Evolutionary conservation across 2,888 invertebrate genomes (phyloP), one percentile per base, ranked within the genome.

Genomic region (Dastarcus helophoroides): DNA sequence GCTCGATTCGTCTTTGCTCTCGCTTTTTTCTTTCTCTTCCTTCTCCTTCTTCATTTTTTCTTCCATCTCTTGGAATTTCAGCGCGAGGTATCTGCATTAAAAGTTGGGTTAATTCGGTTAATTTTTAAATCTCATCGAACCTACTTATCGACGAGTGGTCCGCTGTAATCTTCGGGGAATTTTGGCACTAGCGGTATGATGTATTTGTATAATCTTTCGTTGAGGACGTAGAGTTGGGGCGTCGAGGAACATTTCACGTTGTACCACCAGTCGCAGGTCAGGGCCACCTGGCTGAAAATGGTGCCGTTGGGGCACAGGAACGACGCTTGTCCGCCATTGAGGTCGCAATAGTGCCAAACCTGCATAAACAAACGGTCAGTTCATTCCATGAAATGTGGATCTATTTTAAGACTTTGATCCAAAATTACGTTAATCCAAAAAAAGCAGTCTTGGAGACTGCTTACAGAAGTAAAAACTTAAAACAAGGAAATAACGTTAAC

Each of bases 221-320:
- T 89, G 3, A 89, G 65, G 2, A 89, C 88, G 57, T 89, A 89
- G 0, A 85, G 69, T 56, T 89, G 88, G 0, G 83, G 65, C 0
- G 88, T 86, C 8, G 80, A 73, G 14, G 81, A 73, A 56, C 88
- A 89, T 48, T 81, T 79, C 1, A 89, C 88, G 55, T 89, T 89
- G 62, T 84, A 89, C 88, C 88, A 89, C 88, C 88, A 89, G 57
- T 89, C 89, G 51, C 88, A 88, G 1, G 88, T 88, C 23, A 89
- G 63, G 0, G 79, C 84, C 8, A 85, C 83, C 66, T 89, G 88
- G 42, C 83, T 86, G 64, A 89, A 89, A 52, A 89, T 84, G 3
- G 89, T 89, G 19, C 89, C 88, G 56, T 88, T 88, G 26, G 88
- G 88, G 50, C 88, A 89, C 17, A 89, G 63, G 57, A 89, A 89